Base-by-base conservation (phyloP, 2,797 vertebrate species). In the Delichon dasypus region DNA sequence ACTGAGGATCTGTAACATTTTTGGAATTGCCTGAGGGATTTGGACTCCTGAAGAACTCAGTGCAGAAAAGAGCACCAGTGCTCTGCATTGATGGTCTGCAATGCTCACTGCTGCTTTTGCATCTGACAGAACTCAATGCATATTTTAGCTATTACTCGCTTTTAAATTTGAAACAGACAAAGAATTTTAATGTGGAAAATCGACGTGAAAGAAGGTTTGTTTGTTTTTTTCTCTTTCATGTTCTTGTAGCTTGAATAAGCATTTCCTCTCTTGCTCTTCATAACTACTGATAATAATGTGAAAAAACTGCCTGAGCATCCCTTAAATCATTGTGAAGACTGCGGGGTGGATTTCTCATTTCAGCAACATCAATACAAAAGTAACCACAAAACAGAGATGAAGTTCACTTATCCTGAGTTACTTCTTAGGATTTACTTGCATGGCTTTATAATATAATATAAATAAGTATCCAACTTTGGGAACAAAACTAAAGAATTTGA, bases 181-280 rank as follows among this genome's bases (percentile, higher is more conserved):
- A 95, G 58, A 66, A 74, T 85, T 94, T 95, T 87, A 88, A 81
- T 85, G 85, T 83, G 83, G 77, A 91, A 96, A 97, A 81, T 64
- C n/a, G 11, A 79, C 0, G 4, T 34, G 58, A 34, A 77, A 27
- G 5, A 14, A 9, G 32, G 8, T 13, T 47, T 5, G 5, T 1
- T 9, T 16, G 19, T 40, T 40, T 40, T 47, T 65, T n/a, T 6
- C 12, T 62, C 66, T 66, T 85, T 72, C 19, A 38, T 87, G 83
- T 90, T 87, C 82, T 51, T n/a, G 3, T 68, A 90, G 55, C 40
- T 93, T 80, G 51, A 81, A 67, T 90, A 84, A 93, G 40, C 64
- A 57, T 85, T 95, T 94, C 82, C 47, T 83, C 53, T 81, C 47
- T 82, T 0, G 0, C 30, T 89, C 75, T 45, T 68, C 92, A 51